Percentiles rank a stretch among this genome's conserved stretches.
Conservation (phyloP, 2,888 invertebrate species). For the Erebia epiphron region DNA sequence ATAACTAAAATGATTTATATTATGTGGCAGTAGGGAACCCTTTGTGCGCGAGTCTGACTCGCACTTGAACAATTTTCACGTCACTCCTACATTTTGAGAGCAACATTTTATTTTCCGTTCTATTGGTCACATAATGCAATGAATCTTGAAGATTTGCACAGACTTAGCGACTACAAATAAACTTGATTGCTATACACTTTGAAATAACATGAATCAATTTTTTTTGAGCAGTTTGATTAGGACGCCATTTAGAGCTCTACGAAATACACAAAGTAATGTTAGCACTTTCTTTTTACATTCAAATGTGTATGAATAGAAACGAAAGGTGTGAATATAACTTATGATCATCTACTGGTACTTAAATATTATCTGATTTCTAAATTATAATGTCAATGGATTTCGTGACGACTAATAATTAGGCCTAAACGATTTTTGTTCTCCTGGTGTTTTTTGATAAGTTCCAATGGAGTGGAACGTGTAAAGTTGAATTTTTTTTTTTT, state of each 20-base stretch:
- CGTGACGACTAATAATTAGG: neutral
- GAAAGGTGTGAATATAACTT: constrained; percentile 19
- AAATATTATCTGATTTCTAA: neutral
- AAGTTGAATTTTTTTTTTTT: too few relatives aligned
- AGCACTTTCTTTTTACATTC: constrained; percentile 22
- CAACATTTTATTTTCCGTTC: too few relatives aligned
- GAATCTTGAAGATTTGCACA: neutral
- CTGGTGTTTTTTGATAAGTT: neutral
- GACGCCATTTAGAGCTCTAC: neutral
- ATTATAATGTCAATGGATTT: neutral
- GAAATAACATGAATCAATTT: neutral
- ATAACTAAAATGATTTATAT: too few relatives aligned
- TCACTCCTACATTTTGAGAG: too few relatives aligned
- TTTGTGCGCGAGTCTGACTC: too few relatives aligned
- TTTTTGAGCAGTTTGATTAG: constrained; percentile 1
- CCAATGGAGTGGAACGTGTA: too few relatives aligned
- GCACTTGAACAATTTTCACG: too few relatives aligned
- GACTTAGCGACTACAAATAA: neutral
- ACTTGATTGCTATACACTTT: neutral
- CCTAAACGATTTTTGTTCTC: neutral
- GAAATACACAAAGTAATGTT: neutral
- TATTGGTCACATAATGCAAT: too few relatives aligned
- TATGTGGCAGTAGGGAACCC: too few relatives aligned
- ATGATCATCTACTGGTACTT: neutral
- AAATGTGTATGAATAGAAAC: constrained; percentile 12